A percentile compares a stretch with the other conserved stretches of the same genome.
Evolutionary conservation across 1,140 invertebrate species (phyloP).

Genomic region (Leptinotarsa undecemlineata): DNA sequence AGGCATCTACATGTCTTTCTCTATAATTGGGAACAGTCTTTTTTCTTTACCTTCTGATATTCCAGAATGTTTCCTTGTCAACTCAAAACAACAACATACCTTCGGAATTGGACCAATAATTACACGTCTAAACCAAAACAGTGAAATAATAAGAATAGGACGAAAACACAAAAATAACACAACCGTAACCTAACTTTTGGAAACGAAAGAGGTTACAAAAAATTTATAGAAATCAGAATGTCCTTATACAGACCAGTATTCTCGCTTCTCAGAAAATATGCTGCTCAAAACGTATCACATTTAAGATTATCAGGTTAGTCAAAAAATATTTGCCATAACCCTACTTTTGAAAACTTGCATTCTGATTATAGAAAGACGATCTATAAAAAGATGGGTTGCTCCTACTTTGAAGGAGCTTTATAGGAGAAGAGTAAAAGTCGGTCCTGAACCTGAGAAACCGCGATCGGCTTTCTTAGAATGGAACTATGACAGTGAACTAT

Average conservation of each 20-base stretch:
- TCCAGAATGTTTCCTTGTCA: not conserved
- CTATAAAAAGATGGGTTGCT: slow-evolving; percentile 60
- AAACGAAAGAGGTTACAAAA: not conserved
- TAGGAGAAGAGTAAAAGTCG: slow-evolving; percentile 53
- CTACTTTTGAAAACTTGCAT: no score
- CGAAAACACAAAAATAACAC: not conserved
- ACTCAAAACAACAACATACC: not conserved
- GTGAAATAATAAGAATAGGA: not conserved
- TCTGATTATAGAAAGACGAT: not conserved
- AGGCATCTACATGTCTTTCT: no score
- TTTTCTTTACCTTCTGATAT: no score
- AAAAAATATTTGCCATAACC: not conserved
- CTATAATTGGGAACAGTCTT: no score
- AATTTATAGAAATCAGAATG: slow-evolving; percentile 1
- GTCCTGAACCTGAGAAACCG: slow-evolving; percentile 50
- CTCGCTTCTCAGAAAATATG: not conserved
- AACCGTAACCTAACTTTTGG: not conserved
- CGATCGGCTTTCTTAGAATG: slow-evolving; percentile 75
- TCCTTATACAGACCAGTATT: slow-evolving; percentile 13
- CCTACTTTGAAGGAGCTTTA: slow-evolving; percentile 60
- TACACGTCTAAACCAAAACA: no score
- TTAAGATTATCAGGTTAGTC: slow-evolving; percentile 1
- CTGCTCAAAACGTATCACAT: not conserved
- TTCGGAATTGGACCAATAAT: no score
- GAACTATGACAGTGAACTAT: slow-evolving; percentile 89